A percentile compares a stretch with the other conserved stretches of the same genome.
Conservation (phyloP, 2,888 invertebrate genomes). For the Rhagonycha lutea region DNA sequence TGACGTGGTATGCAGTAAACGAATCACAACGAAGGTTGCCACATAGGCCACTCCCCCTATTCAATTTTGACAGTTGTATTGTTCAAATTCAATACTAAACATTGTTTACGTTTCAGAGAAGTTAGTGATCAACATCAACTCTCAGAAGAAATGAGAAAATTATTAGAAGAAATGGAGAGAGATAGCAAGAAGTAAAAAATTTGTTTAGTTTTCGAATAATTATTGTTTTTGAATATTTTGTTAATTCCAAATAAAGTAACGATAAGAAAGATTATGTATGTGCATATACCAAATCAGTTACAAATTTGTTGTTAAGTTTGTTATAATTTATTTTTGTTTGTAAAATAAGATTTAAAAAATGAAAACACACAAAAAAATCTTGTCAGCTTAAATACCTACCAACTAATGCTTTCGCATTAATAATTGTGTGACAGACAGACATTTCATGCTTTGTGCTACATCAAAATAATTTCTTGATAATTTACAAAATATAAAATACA, state of each 20-base stretch:
- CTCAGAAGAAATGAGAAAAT: constrained; percentile 54
- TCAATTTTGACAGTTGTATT: no score
- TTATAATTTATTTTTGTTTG: constrained; percentile 2
- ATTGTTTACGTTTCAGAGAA: constrained; percentile 39
- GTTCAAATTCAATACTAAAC: neutral
- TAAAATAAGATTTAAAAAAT: neutral
- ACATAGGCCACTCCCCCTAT: no score
- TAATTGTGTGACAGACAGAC: neutral
- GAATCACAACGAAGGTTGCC: no score
- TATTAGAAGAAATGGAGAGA: constrained; percentile 52
- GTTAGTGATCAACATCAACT: constrained; percentile 52
- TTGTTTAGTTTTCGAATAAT: constrained; percentile 9
- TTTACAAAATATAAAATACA: neutral
- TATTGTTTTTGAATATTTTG: constrained; percentile 5
- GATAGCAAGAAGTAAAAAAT: constrained; percentile 51
- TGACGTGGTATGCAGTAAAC: no score
- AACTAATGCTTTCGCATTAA: neutral
- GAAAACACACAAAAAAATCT: neutral
- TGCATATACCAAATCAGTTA: neutral
- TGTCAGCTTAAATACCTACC: neutral
- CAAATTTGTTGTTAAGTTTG: neutral
- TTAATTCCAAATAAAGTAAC: constrained; percentile 4
- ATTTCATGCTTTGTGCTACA: neutral
- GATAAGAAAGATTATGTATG: neutral
- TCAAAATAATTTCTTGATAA: neutral